Conservation (phyloP, 1,140 invertebrate genomes). For the Halyomorpha halys region DNA sequence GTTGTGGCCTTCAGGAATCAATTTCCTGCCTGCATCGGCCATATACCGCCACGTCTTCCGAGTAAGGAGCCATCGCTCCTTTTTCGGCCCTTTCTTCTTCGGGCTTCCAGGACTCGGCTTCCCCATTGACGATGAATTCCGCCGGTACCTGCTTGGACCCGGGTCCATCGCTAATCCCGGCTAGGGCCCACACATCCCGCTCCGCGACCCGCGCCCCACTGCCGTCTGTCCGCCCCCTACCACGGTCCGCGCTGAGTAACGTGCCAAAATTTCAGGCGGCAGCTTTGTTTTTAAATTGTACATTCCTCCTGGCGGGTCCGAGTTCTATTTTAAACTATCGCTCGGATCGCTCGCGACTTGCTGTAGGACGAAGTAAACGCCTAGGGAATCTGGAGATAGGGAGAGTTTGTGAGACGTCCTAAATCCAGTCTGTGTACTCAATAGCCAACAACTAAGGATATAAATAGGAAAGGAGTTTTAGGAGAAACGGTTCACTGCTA, state of each 20-base stretch:
- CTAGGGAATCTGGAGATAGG: background rate
- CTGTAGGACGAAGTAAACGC: no score
- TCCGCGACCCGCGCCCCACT: constrained; percentile 10
- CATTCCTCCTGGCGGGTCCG: constrained; percentile 20
- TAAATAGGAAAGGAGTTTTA: constrained; percentile 6
- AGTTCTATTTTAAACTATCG: constrained; percentile 17
- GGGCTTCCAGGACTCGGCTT: constrained; percentile 16
- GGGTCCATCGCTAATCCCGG: constrained; percentile 11
- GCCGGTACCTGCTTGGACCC: constrained; percentile 9
- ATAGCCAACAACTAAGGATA: constrained; percentile 9
- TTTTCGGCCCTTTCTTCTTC: constrained; percentile 28
- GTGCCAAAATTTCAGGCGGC: constrained; percentile 23
- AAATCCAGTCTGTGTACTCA: constrained; percentile 13
- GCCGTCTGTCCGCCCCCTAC: constrained; percentile 8
- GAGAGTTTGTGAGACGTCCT: background rate
- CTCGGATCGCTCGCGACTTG: background rate
- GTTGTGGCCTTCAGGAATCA: constrained; percentile 65
- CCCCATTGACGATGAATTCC: constrained; percentile 5
- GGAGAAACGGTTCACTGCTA: constrained; percentile 7
- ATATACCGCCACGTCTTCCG: constrained; percentile 84
- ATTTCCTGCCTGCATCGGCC: constrained; percentile 72
- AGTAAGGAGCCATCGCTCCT: constrained; percentile 69
- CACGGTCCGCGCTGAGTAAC: background rate
- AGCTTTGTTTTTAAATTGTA: constrained; percentile 27
- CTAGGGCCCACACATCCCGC: constrained; percentile 14